Evolutionary conservation across 2,888 invertebrate genomes (phyloP), one percentile per base, ranked within the genome.

Genomic region (Tuberolachnus salignus): DNA sequence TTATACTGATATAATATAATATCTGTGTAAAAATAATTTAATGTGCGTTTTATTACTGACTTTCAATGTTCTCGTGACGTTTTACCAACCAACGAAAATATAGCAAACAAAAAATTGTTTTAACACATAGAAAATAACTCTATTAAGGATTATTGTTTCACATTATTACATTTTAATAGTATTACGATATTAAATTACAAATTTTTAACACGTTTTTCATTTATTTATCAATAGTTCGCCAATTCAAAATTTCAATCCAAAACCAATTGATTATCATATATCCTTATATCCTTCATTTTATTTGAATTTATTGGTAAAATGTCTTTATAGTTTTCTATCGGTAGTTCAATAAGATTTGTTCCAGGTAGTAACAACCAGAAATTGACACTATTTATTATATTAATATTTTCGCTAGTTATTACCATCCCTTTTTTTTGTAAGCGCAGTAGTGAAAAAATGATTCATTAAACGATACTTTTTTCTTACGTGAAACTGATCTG

Each of bases 391-490:
- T n/a, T n/a, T n/a, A n/a, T n/a, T n/a, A n/a, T n/a, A n/a, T 67
- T 67, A 23, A 67, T 67, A 69, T 26, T 69, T 69, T 14, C 3
- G 23, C 19, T 53, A 53, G 53, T 53, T 53, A 9, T 42, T 53
- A 69, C 14, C 34, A 53, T 13, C n/a, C 14, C 14, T 1, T 51
- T 70, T 51, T 70, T 10, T n/a, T 57, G 16, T 23, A 26, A 57
- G 11, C 21, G 23, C 44, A 44, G 44, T 44, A 3, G 16, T 71
- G 57, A 71, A 57, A 71, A 57, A 70, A 57, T 42, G 21, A 57
- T 71, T 44, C 21, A 71, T 71, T 16, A 14, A 69, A 69, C 49
- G 13, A 53, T 13, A 34, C 34, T 34, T 53, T 67, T 71, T 71
- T 44, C 8, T 71, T 13, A 1, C 42, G 69, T 21, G 55, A 1